Evolutionary conservation across 2,113 vertebrate genomes (phyloP).

Genomic region (Natator depressus): DNA sequence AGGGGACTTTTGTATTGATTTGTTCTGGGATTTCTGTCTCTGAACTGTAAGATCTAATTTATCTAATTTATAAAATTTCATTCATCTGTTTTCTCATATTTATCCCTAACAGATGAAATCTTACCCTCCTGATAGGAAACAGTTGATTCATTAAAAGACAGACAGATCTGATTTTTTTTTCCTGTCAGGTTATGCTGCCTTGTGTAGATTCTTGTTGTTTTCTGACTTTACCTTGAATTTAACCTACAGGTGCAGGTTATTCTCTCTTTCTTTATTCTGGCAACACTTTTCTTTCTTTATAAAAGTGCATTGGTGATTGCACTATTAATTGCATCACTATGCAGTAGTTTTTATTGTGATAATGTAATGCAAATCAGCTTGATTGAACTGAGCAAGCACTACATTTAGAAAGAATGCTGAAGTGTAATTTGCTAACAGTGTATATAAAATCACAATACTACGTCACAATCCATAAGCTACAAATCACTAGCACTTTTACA

Average conservation of each 20-base stretch:
- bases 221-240: not conserved
- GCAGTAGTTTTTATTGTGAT: not conserved
- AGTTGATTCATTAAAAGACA: slow-evolving; percentile 9
- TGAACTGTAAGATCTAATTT: slow-evolving; percentile 26
- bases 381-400: not conserved
- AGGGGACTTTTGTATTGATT: not conserved
- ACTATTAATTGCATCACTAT: not conserved
- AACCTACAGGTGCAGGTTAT: not conserved
- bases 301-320: not conserved
- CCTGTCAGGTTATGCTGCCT: not conserved
- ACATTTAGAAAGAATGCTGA: not conserved
- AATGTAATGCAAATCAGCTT: not conserved
- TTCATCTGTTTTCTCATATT: not conserved
- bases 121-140: not conserved
- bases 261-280: not conserved
- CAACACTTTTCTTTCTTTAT: not conserved
- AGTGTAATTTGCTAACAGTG: not conserved
- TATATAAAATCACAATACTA: not conserved
- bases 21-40: slow-evolving; percentile 7
- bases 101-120: not conserved
- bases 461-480: not conserved
- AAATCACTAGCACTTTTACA: not conserved
- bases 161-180: not conserved
- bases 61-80: slow-evolving; percentile 28
- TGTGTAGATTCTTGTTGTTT: not conserved